Evolutionary conservation across 2,113 vertebrate species (phyloP).

Genomic region (Catharus fuscescens): DNA sequence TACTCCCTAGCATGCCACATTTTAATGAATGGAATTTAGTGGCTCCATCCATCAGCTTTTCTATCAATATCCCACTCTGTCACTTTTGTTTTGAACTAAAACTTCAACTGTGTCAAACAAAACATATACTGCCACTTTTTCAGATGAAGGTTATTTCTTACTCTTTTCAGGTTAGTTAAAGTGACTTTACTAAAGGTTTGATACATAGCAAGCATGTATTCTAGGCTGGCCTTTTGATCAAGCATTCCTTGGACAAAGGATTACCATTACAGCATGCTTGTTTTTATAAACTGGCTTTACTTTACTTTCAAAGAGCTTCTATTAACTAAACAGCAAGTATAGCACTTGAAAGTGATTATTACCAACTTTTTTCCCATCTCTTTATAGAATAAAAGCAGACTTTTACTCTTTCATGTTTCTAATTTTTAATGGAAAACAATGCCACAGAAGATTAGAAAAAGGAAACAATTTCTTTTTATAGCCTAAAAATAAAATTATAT

Average conservation of each 20-base stretch:
- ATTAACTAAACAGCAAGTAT: constrained; percentile 55
- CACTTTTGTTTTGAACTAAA: background rate
- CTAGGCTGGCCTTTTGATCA: background rate
- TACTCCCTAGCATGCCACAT: background rate
- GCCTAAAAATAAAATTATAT: constrained; percentile 37
- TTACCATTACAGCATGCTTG: background rate
- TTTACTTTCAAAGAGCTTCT: constrained; percentile 55
- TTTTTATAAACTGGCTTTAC: constrained; percentile 52
- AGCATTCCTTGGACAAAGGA: constrained; percentile 19
- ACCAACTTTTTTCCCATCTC: constrained; percentile 30
- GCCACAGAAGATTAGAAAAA: constrained; percentile 38
- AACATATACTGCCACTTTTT: background rate
- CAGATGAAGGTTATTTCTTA: background rate
- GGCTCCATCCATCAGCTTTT: background rate
- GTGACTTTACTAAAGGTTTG: background rate
- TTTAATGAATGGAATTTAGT: background rate
- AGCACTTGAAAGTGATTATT: constrained; percentile 63
- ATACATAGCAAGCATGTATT: background rate
- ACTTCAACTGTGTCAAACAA: background rate
- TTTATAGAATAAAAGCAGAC: constrained; percentile 47
- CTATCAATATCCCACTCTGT: background rate
- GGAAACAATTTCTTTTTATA: constrained; percentile 62
- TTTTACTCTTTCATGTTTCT: constrained; percentile 56
- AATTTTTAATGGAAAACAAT: constrained; percentile 66
- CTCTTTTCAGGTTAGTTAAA: background rate